Evolutionary conservation across 2,113 vertebrate genomes (phyloP), one percentile per base, ranked within the genome.

Genomic region (Junco hyemalis): DNA sequence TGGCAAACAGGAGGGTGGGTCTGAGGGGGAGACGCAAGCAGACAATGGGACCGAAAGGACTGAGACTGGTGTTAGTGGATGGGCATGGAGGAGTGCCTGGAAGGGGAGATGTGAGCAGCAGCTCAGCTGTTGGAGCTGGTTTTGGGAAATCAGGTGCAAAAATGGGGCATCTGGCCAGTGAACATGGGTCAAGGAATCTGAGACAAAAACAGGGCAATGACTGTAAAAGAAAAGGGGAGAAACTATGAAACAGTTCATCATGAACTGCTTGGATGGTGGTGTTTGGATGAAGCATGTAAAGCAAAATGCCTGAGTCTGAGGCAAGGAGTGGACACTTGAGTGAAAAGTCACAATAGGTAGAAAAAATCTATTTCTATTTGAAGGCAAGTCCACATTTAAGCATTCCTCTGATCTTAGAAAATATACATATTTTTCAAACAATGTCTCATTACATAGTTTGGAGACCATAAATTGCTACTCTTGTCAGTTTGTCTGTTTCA

Each of bases 11-110:
- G 24, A 59, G 50, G 3, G 3, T 35, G 26, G 23, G 5, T 40
- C 35, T 77, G 38, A 29, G 21, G 29, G 14, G 31, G 22, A 50
- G 19, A 45, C 4, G 8, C 44, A 56, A 14, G 24, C 0, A 0
- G 45, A 42, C 12, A 64, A 8, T 54, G 9, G 11, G 51, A 19
- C 7, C 0, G 0, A 48, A 60, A 51, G 20, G 19, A 33, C 24
- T 28, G 31, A 31, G 47, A 3, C 9, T 51, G 36, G 5, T 78
- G 19, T 24, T 19, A 23, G 26, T 4, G 7, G 8, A 4, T 33
- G 24, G 64, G 7, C 12, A 11, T 0, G 3, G 33, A 31, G 16
- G 12, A 8, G 40, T 35, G 59, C 38, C 53, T 80, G 45, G 33
- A 36, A n/a, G 17, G 23, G 26, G 12, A 70, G 4, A 29, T 40